phyloP scores from a whole-genome alignment of 2,888 invertebrate species.

The Cylloceria caligata region DNA sequence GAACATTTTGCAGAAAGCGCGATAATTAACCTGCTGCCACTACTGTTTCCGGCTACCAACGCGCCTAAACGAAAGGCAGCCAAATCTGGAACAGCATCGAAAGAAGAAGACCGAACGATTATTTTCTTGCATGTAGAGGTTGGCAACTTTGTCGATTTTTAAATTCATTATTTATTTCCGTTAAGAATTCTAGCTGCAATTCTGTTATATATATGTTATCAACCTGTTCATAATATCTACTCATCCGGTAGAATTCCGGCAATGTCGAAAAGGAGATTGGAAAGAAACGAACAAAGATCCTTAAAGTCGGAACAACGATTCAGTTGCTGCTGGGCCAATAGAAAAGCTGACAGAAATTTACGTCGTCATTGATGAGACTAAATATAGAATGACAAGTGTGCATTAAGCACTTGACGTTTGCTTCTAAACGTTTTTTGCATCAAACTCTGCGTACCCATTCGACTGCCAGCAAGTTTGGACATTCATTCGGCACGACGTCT shows the following conservation, averaged over 20 bases:
- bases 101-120: conserved; percentile 8
- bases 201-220: background rate
- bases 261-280: conserved; percentile 12
- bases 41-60: no score
- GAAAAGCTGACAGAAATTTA: conserved; percentile 8
- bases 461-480: conserved; percentile 19
- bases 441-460: conserved; percentile 14
- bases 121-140: no score
- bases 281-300: conserved; percentile 11
- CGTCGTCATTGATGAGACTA: conserved; percentile 1
- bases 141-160: no score
- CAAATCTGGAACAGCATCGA: no score
- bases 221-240: background rate
- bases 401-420: conserved; percentile 32
- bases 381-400: conserved; percentile 10
- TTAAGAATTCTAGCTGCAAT: background rate
- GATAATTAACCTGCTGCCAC: no score
- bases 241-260: conserved; percentile 14
- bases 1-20: background rate
- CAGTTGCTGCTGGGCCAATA: conserved; percentile 27
- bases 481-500: conserved; percentile 1
- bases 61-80: no score
- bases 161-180: no score
- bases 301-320: conserved; percentile 6
- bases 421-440: conserved; percentile 34